phyloP scores from a whole-genome alignment of 1,140 invertebrate genomes.

The Papilio polyxenes region DNA sequence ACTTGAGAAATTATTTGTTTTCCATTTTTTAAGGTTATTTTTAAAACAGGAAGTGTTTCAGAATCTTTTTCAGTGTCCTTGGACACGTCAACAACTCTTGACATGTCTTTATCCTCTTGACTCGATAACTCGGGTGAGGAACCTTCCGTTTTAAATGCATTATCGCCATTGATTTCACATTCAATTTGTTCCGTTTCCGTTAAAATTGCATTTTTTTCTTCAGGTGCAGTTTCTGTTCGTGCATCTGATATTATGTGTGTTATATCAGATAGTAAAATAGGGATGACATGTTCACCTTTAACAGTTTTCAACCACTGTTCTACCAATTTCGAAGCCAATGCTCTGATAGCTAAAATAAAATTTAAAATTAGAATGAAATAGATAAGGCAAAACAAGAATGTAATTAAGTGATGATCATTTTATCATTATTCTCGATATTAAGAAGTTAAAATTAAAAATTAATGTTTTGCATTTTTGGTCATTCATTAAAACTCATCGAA shows the following conservation, averaged over 20 bases:
- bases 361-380: neutral
- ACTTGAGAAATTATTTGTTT: constrained; percentile 87
- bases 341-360: constrained; percentile 84
- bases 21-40: constrained; percentile 87
- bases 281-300: constrained; percentile 83
- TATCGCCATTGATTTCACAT: constrained; percentile 5
- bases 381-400: constrained; percentile 14
- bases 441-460: too few species aligned
- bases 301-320: constrained; percentile 94
- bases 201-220: constrained; percentile 43
- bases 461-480: too few species aligned
- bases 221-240: constrained; percentile 51
- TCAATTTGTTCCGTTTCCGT: constrained; percentile 40
- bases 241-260: constrained; percentile 64
- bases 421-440: too few species aligned
- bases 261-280: constrained; percentile 65
- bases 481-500: too few species aligned
- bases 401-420: too few species aligned
- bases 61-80: constrained; percentile 49
- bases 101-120: constrained; percentile 45
- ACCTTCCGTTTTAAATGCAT: constrained; percentile 40
- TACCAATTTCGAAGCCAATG: constrained; percentile 90
- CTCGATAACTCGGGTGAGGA: constrained; percentile 5
- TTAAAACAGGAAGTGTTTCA: constrained; percentile 77
- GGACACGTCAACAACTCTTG: constrained; percentile 36